Conservation (phyloP, 2,113 vertebrate species). For the Anhinga anhinga region DNA sequence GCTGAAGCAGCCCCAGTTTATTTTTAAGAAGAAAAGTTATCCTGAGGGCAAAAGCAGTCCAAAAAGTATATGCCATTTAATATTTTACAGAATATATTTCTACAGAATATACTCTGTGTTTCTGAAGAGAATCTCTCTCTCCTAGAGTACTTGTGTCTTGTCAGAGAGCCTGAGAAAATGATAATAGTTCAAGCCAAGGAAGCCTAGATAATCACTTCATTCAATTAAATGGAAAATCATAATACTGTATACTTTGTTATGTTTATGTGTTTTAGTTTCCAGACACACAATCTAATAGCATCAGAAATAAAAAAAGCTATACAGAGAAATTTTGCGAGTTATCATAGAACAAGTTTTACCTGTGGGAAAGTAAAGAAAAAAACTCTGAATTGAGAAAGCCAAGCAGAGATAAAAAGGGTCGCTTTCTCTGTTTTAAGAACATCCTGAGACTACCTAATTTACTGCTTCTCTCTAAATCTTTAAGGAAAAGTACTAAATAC, state of each 20-base stretch:
- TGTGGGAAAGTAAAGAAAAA: not conserved
- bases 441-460: not conserved
- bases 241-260: not conserved
- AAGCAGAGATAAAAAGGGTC: not conserved
- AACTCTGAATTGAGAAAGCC: not conserved
- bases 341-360: not conserved
- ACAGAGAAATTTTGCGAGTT: not conserved
- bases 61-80: not conserved
- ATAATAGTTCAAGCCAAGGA: not conserved
- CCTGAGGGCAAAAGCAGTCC: not conserved
- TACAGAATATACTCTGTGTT: not conserved
- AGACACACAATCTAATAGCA: not conserved
- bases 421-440: not conserved
- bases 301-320: not conserved
- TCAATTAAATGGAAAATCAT: not conserved
- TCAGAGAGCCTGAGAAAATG: not conserved
- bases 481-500: too few relatives aligned
- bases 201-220: not conserved
- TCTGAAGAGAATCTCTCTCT: not conserved
- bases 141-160: not conserved
- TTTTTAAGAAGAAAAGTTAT: not conserved
- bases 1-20: not conserved
- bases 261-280: not conserved
- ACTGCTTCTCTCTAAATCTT: not conserved
- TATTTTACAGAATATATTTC: not conserved